These are phyloP conservation scores for Grus americana DNA, from an alignment of 2,113 vertebrate genomes.

Conservation along the genomic window DNA sequence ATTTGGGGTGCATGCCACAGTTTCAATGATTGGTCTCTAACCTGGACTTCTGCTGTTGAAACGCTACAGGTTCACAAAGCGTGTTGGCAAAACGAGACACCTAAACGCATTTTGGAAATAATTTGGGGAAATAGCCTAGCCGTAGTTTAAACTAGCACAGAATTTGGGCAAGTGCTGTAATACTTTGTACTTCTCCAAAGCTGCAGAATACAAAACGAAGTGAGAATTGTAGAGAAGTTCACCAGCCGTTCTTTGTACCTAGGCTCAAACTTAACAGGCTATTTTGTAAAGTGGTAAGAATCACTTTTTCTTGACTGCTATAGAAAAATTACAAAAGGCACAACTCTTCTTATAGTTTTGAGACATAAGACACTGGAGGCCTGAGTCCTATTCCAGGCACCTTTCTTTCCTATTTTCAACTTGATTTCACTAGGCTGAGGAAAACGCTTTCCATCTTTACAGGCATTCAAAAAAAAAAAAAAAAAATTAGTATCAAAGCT, in stretches of 20 bases:
- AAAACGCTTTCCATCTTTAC: accelerated
- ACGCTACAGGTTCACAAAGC: neutral
- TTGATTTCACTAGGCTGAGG: neutral
- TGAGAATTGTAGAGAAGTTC: neutral
- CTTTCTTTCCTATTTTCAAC: neutral
- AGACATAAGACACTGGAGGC: neutral
- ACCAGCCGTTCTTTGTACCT: neutral
- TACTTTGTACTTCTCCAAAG: neutral
- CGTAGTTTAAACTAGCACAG: neutral
- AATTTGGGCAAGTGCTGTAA: neutral
- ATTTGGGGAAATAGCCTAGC: neutral
- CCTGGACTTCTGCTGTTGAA: neutral
- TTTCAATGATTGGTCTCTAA: neutral
- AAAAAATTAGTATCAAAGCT: neutral
- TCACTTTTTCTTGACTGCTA: neutral
- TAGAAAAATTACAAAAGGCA: neutral
- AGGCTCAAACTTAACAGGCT: neutral
- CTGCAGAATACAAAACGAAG: neutral
- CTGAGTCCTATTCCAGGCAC: neutral
- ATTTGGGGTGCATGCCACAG: neutral
- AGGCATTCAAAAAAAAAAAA: no score
- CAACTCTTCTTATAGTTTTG: neutral
- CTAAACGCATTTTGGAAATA: neutral
- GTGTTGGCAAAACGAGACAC: neutral
- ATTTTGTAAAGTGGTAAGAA: neutral